Evolutionary conservation across 1,140 invertebrate genomes (phyloP).

Genomic region (Lucilia sericata): DNA sequence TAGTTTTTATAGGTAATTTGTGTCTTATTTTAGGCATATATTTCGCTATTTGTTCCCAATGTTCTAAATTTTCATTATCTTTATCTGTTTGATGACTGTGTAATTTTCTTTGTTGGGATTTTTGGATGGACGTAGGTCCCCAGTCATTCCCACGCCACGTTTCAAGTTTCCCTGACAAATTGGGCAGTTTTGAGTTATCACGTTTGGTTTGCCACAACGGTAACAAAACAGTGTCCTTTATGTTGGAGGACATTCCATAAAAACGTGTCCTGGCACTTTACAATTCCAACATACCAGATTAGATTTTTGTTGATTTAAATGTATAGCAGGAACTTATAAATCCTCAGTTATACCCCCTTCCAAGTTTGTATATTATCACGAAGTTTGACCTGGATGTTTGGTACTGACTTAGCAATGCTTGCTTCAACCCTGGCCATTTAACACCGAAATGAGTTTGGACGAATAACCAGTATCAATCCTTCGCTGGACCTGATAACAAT

Average conservation of each 20-base stretch:
- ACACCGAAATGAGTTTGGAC: not conserved
- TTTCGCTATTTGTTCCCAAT: not conserved
- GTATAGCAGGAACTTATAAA: not conserved
- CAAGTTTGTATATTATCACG: not conserved
- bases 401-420: not conserved
- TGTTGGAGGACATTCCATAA: not conserved
- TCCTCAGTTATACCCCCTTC: not conserved
- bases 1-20: not conserved
- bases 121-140: not conserved
- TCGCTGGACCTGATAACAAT: too few relatives aligned
- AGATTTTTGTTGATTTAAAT: not conserved
- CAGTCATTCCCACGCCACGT: not conserved
- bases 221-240: not conserved
- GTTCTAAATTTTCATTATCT: not conserved
- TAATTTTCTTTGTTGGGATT: not conserved
- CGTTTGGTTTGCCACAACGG: too few relatives aligned
- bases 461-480: not conserved
- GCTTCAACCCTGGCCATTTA: not conserved
- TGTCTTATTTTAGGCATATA: not conserved
- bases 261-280: not conserved
- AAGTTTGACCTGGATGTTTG: constrained; percentile 2
- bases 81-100: not conserved
- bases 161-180: constrained; percentile 8
- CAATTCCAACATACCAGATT: not conserved
- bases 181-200: not conserved